Evolutionary conservation across 2,797 vertebrate species (phyloP).

Genomic region (Gymnothorax javanicus): DNA sequence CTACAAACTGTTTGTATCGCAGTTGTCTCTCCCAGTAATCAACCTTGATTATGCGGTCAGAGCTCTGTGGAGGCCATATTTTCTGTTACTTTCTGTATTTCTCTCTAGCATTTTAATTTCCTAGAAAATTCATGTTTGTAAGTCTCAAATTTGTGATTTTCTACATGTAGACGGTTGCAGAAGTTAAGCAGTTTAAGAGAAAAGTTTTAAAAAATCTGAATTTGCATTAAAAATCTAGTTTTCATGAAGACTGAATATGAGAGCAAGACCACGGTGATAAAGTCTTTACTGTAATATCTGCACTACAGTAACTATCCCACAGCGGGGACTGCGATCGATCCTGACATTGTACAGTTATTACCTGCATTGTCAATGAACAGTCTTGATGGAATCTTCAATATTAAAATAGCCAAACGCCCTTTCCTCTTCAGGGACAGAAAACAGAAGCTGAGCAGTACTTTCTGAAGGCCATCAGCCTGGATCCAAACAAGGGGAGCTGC

Average conservation of each 20-base stretch:
- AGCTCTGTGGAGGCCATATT: no score
- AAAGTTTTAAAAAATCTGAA: no score
- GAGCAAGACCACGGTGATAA: neutral
- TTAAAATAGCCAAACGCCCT: conserved; percentile 44
- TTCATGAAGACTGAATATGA: neutral
- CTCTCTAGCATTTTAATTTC: no score
- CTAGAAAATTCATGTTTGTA: no score
- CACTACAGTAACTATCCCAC: neutral
- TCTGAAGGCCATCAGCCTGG: conserved; percentile 93
- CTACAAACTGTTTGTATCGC: no score
- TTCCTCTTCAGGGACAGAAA: conserved; percentile 87
- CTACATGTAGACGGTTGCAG: no score
- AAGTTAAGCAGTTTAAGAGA: no score
- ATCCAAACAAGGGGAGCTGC: conserved; percentile 96
- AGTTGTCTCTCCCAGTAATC: no score
- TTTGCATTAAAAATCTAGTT: no score
- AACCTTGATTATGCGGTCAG: no score
- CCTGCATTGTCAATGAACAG: neutral
- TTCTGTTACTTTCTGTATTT: no score
- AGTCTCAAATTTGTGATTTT: no score
- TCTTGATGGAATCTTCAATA: conserved; percentile 55
- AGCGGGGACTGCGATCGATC: neutral
- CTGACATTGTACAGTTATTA: conserved; percentile 2
- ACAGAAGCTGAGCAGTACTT: conserved; percentile 94
- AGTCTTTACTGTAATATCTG: neutral